Evolutionary conservation across 2,888 invertebrate genomes (phyloP).

Genomic region (Cerastis leucographa): DNA sequence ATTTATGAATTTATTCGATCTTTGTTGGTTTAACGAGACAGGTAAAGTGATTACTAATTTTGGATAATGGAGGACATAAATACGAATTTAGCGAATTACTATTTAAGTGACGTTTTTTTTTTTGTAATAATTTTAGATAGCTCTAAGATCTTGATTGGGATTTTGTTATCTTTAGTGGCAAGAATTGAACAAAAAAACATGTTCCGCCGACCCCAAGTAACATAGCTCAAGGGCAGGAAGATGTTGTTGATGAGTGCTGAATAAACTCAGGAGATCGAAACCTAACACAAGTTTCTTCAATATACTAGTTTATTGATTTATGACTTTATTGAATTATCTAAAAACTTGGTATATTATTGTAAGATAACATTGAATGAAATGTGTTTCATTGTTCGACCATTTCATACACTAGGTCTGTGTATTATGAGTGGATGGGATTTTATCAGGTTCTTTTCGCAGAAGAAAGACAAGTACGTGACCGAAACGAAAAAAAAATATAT

Average conservation of each 20-base stretch:
- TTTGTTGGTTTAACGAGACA: constrained; percentile 34
- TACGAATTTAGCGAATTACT: constrained; percentile 15
- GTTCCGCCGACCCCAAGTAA: too few relatives aligned
- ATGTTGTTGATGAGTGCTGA: too few relatives aligned
- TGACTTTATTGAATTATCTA: not conserved
- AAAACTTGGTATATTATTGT: not conserved
- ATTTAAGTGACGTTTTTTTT: not conserved
- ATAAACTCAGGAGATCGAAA: not conserved
- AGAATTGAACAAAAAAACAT: too few relatives aligned
- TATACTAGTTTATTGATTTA: not conserved
- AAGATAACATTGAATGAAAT: not conserved
- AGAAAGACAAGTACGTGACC: not conserved
- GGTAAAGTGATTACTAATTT: constrained; percentile 32
- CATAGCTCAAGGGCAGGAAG: too few relatives aligned
- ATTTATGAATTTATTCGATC: constrained; percentile 35
- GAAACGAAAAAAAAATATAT: not conserved
- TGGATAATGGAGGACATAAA: constrained; percentile 28
- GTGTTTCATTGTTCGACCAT: not conserved
- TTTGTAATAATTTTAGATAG: constrained; percentile 6
- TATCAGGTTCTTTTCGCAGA: not conserved
- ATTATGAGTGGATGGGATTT: not conserved
- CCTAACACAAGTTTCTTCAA: not conserved
- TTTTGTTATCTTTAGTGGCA: not conserved
- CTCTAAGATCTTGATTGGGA: not conserved
- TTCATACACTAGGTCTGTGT: not conserved